These are phyloP conservation scores for Strigamia transsilvanica DNA, from an alignment of 2,888 invertebrate genomes.

Conservation along the genomic window DNA sequence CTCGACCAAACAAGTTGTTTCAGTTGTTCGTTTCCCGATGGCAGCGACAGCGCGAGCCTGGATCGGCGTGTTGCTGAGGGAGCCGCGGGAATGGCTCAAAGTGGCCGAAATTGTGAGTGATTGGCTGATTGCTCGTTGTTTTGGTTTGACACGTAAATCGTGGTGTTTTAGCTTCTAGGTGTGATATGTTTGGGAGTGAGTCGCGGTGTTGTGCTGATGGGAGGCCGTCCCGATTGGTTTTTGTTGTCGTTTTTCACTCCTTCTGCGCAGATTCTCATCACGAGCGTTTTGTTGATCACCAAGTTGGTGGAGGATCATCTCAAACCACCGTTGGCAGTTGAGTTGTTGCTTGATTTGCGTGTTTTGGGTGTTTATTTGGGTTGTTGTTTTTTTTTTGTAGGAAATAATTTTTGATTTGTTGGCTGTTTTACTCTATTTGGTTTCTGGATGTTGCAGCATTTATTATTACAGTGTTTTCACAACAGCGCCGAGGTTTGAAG, in stretches of 20 bases:
- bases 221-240: slow-evolving; percentile 34
- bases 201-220: slow-evolving; percentile 43
- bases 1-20: neutral
- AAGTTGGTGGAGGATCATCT: slow-evolving; percentile 13
- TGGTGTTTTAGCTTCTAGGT: neutral
- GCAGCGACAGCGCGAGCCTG: neutral
- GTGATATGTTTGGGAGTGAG: slow-evolving; percentile 17
- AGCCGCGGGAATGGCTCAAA: slow-evolving; percentile 5
- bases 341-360: neutral
- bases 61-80: neutral
- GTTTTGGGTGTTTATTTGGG: too few species aligned
- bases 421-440: neutral
- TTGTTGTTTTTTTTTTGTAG: neutral
- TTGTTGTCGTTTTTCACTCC: slow-evolving; percentile 27
- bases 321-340: slow-evolving; percentile 7
- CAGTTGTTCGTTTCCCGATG: neutral
- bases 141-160: neutral
- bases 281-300: neutral
- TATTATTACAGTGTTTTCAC: neutral
- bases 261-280: neutral
- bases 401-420: slow-evolving; percentile 27
- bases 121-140: neutral
- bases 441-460: neutral
- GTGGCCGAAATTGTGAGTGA: neutral
- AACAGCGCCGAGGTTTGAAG: neutral